These are phyloP conservation scores for Tamias sibiricus DNA, from an alignment of 2,113 vertebrate genomes.

Conservation along the genomic window DNA sequence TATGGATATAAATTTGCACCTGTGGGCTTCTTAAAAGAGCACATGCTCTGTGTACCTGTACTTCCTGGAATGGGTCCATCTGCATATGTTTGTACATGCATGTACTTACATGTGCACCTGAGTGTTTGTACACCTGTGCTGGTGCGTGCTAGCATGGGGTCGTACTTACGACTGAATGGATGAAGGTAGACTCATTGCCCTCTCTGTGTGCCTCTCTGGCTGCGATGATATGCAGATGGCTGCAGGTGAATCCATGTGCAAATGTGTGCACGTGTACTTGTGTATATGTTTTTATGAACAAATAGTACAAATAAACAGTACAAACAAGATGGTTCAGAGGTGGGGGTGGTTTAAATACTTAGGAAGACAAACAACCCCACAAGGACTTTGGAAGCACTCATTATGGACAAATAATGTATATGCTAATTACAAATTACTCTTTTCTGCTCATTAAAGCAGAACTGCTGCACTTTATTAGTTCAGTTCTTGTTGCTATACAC, in stretches of 20 bases:
- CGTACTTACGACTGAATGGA: rapidly evolving
- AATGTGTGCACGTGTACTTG: neutral
- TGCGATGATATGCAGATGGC: neutral
- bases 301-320: conserved; percentile 59
- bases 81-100: rapidly evolving
- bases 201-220: neutral
- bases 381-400: conserved; percentile 75
- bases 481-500: conserved; percentile 49
- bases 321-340: conserved; percentile 53
- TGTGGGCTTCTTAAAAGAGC: neutral
- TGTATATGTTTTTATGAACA: conserved; percentile 41
- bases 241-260: neutral
- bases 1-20: neutral
- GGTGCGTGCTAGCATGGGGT: no score
- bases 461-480: conserved; percentile 69
- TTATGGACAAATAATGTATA: conserved; percentile 80
- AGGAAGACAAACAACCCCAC: conserved; percentile 73
- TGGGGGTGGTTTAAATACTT: conserved; percentile 56
- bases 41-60: neutral
- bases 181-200: neutral
- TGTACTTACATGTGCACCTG: neutral
- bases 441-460: conserved; percentile 78
- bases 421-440: conserved; percentile 79
- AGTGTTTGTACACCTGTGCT: neutral
- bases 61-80: neutral